A percentile compares a stretch with the other conserved stretches of the same genome.
Conservation (phyloP, 2,888 invertebrate genomes). For the Cacoxenus indagator region DNA sequence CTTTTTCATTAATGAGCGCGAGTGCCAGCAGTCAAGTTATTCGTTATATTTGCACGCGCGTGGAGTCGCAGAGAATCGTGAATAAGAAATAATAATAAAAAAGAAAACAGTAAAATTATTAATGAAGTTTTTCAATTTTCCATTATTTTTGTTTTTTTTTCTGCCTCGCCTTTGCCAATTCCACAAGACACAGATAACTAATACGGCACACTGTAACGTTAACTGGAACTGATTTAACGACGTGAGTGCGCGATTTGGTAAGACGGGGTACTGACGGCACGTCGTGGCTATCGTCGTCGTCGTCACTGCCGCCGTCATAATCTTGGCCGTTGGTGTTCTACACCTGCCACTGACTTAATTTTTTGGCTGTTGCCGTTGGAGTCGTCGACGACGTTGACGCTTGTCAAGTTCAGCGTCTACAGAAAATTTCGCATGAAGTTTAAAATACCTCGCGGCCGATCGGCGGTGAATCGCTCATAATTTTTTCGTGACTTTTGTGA, state of each 20-base stretch:
- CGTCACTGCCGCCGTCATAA: neutral
- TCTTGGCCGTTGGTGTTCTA: neutral
- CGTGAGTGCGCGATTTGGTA: neutral
- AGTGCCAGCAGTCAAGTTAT: constrained; percentile 47
- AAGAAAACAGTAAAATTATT: neutral
- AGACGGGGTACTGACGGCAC: neutral
- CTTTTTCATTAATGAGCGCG: constrained; percentile 70
- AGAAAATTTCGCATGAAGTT: too few species aligned
- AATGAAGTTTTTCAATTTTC: constrained; percentile 45
- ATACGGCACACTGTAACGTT: neutral
- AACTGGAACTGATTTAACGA: neutral
- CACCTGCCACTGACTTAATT: neutral
- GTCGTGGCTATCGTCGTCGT: neutral
- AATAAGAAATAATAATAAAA: neutral
- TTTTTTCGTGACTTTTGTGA: too few species aligned
- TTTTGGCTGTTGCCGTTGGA: too few species aligned
- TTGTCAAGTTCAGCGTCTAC: constrained; percentile 29
- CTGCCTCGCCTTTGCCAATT: constrained; percentile 19
- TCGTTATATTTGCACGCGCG: constrained; percentile 43
- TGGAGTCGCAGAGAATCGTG: neutral
- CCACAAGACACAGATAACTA: neutral
- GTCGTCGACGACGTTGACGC: too few species aligned
- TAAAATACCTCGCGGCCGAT: too few species aligned
- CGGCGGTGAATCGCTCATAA: too few species aligned
- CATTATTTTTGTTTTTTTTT: constrained; percentile 38